Conservation (phyloP, 2,797 vertebrate genomes). For the Nasua narica region DNA sequence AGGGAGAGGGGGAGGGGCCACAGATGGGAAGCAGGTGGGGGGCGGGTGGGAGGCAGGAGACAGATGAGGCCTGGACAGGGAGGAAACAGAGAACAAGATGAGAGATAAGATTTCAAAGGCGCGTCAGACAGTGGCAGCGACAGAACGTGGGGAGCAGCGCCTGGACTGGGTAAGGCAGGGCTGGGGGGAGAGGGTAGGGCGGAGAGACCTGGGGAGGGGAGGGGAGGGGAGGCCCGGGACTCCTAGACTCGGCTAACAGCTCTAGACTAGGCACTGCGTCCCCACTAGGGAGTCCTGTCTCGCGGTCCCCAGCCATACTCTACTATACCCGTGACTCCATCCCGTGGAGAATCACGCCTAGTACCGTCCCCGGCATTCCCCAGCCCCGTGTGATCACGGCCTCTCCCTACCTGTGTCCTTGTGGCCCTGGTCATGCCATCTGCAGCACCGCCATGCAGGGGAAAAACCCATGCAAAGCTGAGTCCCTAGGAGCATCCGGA, state of each 20-base stretch:
- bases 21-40: slow-evolving; percentile 81
- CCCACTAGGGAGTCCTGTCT: no score
- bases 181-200: rapidly evolving
- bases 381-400: neutral
- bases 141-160: neutral
- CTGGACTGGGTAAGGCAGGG: neutral
- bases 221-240: neutral
- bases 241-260: no score
- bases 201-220: neutral
- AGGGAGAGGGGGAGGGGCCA: slow-evolving; percentile 66
- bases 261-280: neutral
- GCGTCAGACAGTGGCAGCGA: slow-evolving; percentile 53
- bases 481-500: neutral
- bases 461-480: neutral
- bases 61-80: slow-evolving; percentile 77
- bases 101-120: slow-evolving; percentile 87
- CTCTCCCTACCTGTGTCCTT: neutral
- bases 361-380: neutral
- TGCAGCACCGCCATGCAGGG: neutral
- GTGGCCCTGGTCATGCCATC: rapidly evolving
- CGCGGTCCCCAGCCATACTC: neutral
- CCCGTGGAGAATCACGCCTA: neutral
- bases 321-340: neutral
- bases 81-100: slow-evolving; percentile 84
- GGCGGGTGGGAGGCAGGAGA: slow-evolving; percentile 77